Conservation (phyloP, 2,888 invertebrate species). For the Aporophyla lueneburgensis region DNA sequence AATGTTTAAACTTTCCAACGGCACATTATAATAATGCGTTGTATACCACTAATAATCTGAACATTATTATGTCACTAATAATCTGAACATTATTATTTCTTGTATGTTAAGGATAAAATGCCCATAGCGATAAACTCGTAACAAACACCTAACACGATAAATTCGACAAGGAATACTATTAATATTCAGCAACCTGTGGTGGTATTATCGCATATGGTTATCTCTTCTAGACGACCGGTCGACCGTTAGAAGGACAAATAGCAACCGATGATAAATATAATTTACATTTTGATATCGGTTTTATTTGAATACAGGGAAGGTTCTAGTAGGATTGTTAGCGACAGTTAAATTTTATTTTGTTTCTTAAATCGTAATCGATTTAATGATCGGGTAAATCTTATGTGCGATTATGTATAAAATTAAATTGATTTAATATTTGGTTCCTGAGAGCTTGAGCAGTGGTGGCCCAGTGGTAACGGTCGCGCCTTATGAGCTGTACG, state of each 20-base stretch:
- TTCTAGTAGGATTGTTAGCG: not conserved
- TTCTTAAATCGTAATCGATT: not conserved
- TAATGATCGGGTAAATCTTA: not conserved
- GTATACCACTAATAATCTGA: not conserved
- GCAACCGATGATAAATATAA: constrained; percentile 10
- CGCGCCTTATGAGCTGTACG: no score
- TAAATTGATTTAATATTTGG: not conserved
- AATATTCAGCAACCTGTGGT: not conserved
- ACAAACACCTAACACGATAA: constrained; percentile 20
- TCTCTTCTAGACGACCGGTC: constrained; percentile 10
- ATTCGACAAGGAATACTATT: constrained; percentile 19
- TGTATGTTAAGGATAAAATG: constrained; percentile 27
- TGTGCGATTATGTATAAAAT: not conserved
- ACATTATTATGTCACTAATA: constrained; percentile 3
- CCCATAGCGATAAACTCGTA: constrained; percentile 1
- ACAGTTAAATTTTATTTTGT: not conserved
- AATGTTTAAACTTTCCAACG: constrained; percentile 49
- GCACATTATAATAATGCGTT: constrained; percentile 17
- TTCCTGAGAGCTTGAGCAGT: not conserved
- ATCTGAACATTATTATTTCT: not conserved
- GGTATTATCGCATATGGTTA: constrained; percentile 29
- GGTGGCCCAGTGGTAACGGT: no score
- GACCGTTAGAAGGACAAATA: constrained; percentile 25
- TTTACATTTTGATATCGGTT: constrained; percentile 21
- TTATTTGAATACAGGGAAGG: constrained; percentile 16